Evolutionary conservation across 2,797 vertebrate genomes (phyloP), one percentile per base, ranked within the genome.

Genomic region (Philypnodon macrostomus): DNA sequence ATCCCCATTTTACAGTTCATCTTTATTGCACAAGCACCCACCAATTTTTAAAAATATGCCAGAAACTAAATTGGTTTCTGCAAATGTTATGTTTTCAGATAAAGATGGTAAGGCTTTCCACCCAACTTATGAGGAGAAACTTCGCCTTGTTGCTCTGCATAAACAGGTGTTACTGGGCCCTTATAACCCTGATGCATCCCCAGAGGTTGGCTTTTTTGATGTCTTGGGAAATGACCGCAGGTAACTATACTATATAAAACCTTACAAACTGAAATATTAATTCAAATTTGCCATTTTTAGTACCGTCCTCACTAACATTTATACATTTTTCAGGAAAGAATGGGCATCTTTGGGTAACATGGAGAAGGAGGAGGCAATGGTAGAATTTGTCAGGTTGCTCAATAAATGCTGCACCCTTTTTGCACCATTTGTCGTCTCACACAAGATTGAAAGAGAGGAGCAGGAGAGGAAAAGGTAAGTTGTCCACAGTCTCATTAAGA

Each of bases 81-180:
- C 23, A 27, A 18, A 24, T 7, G 16, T 73, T 8, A 14, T 67
- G 10, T 42, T 60, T 57, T 12, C 58, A 99, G 97, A 98, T 76
- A 99, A 98, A 87, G 96, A 98, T 78, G 96, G 97, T 18, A 99
- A 99, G 87, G 97, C 97, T 53, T 99, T 99, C 81, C 97, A 99
- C 79, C 94, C 96, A 4, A 96, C 94, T 0, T 99, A 99, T 0
- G 96, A 98, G 84, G 96, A 98, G 83, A 98, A 98, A 67, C 91
- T 99, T 29, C 94, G 93, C 40, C 88, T 99, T 42, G 96, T 99
- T 59, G 97, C 97, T 1, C 87, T 99, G 35, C 92, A 95, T 80
- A 98, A 98, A 65, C 97, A 95, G 75, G 93, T 97, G 75, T 86
- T 93, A 4, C 78, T 93, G 73, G 97, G 97, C 15, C 94, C 96